Percentiles rank a stretch among this genome's conserved stretches.
Evolutionary conservation across 2,113 vertebrate species (phyloP).

Genomic region (Melanotaenia duboulayi): DNA sequence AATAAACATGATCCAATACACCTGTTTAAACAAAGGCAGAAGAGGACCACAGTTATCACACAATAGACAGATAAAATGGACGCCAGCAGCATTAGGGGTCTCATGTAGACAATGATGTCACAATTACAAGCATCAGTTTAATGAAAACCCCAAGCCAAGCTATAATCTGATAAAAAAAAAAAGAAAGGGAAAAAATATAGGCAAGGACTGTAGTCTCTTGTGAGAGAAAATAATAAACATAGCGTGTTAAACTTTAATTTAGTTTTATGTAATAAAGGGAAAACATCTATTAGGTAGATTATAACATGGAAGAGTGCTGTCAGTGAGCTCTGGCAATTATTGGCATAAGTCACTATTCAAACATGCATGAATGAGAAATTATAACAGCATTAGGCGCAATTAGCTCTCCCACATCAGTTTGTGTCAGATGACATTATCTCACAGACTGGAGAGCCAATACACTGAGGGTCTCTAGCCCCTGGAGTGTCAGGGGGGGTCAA

Average conservation of each 20-base stretch:
- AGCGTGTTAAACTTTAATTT: slow-evolving; percentile 48
- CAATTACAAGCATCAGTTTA: slow-evolving; percentile 43
- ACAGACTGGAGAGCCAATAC: slow-evolving; percentile 60
- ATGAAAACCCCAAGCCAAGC: slow-evolving; percentile 43
- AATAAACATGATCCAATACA: slow-evolving; percentile 44
- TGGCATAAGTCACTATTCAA: slow-evolving; percentile 77
- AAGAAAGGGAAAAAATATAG: slow-evolving; percentile 32
- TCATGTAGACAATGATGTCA: slow-evolving; percentile 69
- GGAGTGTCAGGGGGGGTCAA: slow-evolving; percentile 56
- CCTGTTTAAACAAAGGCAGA: slow-evolving; percentile 75
- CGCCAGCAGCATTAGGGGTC: slow-evolving; percentile 31
- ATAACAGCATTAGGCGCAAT: slow-evolving; percentile 76
- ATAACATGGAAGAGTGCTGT: slow-evolving; percentile 51
- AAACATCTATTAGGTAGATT: slow-evolving; percentile 68
- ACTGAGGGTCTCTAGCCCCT: slow-evolving; percentile 46
- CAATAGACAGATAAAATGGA: slow-evolving; percentile 65
- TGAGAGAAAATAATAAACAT: slow-evolving; percentile 58
- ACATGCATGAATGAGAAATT: slow-evolving; percentile 81
- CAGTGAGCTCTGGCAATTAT: slow-evolving; percentile 54
- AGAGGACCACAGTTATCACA: slow-evolving; percentile 54
- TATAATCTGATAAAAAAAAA: not conserved
- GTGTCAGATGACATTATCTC: slow-evolving; percentile 80
- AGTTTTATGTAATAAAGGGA: slow-evolving; percentile 51
- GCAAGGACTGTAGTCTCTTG: slow-evolving; percentile 46
- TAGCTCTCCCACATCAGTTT: slow-evolving; percentile 68